phyloP scores from a whole-genome alignment of 1,140 invertebrate species.

The Condylostylus longicornis region DNA sequence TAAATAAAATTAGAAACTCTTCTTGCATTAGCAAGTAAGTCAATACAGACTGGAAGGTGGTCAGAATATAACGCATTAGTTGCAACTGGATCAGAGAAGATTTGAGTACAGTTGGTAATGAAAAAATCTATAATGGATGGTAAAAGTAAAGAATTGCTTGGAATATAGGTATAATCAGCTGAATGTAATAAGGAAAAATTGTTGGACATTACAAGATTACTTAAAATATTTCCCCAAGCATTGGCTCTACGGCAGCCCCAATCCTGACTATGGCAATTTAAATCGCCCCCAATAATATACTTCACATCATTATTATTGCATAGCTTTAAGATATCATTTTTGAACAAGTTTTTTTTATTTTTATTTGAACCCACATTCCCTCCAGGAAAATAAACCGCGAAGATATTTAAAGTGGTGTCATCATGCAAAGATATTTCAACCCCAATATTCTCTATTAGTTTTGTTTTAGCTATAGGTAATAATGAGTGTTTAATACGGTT shows the following conservation, averaged over 20 bases:
- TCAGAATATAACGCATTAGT: neutral
- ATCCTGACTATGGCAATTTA: neutral
- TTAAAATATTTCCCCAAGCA: neutral
- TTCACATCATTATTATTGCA: neutral
- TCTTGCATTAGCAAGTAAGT: neutral
- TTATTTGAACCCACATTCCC: neutral
- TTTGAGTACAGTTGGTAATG: neutral
- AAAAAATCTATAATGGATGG: neutral
- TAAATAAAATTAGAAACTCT: neutral
- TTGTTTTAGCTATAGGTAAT: too few species aligned
- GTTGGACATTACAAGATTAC: neutral
- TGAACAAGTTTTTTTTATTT: neutral
- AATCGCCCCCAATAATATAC: too few species aligned
- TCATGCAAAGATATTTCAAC: too few species aligned
- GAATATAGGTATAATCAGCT: neutral
- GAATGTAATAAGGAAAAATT: neutral
- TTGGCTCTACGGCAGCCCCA: neutral
- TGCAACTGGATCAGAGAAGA: neutral
- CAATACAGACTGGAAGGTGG: neutral
- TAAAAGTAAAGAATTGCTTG: neutral
- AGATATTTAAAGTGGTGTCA: too few species aligned
- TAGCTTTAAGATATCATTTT: neutral
- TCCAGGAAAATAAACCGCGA: neutral
- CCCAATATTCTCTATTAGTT: too few species aligned
- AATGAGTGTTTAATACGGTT: too few species aligned